Evolutionary conservation across 2,888 invertebrate genomes (phyloP), one percentile per base, ranked within the genome.

Genomic region (Lasioglossum morio): DNA sequence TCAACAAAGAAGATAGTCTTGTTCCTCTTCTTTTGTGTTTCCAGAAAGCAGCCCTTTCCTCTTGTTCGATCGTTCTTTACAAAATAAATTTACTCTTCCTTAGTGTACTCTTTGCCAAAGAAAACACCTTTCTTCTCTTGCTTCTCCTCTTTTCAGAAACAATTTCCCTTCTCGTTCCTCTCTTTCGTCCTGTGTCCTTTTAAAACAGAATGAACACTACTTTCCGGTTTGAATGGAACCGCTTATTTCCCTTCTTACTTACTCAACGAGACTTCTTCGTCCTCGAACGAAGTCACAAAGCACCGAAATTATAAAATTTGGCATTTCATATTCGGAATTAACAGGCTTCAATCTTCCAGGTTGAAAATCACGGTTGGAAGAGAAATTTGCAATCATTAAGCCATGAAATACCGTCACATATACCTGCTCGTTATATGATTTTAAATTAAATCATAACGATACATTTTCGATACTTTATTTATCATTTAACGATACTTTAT

Each of bases 121-220:
- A 69, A 69, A 69, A 23, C 69, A 34, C 10, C 34, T 69, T 34
- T 69, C 37, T 37, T 69, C n/a, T 69, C 37, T 12, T 60, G 60
- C 0, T 60, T 69, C 37, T 37, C 69, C 0, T 69, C 69, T 37
- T 12, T 23, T 12, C 37, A 69, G 37, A 37, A 34, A 69, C 37
- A 69, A 69, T 69, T 69, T 69, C 69, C 37, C 34, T 30, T 34
- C 23, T 10, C 66, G 66, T 23, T 66, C 66, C 19, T 66, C 66
- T 34, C 27, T 16, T 66, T 37, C 66, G 1, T 37, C 30, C 10
- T 37, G 69, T n/a, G 37, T 69, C 37, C 69, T 69, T 69, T 69
- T 69, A 69, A 69, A 69, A 37, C 69, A 69, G 23, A 23, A 23
- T 69, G 37, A 69, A 69, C 37, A 40, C 37, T n/a, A 23, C 23